Base-by-base conservation (phyloP, 1,140 invertebrate species). In the Hycleus cichorii region DNA sequence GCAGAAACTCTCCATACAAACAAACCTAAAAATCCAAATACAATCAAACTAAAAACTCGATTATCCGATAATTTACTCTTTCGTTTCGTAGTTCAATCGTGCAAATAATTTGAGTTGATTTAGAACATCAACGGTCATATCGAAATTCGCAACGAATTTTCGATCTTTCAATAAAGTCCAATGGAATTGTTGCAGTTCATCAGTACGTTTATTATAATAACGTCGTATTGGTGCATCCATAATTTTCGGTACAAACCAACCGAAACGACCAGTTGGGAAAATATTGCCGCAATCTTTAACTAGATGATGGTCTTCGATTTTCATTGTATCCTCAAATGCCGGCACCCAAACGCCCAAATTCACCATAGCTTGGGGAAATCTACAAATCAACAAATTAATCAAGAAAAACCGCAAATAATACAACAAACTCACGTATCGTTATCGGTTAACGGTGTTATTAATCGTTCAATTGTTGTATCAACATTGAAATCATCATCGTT, bases 271-370 rank as follows among this genome's bases (percentile, higher is more conserved):
- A 1, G 80, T 76, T 4, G 81, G 77, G 4, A 80, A 78, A 18
- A 86, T 69, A 43, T 76, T 78, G 6, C 86, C 86, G 62, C 76
- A 77, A 64, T 85, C 81, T 43, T 80, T 77, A 2, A 87, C 73
- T 3, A 77, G 56, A 43, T 75, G 70, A 49, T 67, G 58, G 53
- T 69, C 63, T 62, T 77, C 24, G 59, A 74, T 18, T 67, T 70
- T 32, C 67, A 66, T 63, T 18, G 75, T 77, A 57, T 83, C 81
- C 47, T 80, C 73, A 39, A 82, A 79, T 0, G 84, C 79, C 3
- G 79, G 75, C 40, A 85, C 76, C 81, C 84, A 87, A 0, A 87
- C 81, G 65, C 87, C 86, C 59, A 90, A 70, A 71, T 89, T 89
- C 7, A 90, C 79, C 80, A 85, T 84, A 2, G 82, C 74, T 26